Evolutionary conservation across 2,113 vertebrate species (phyloP).

Genomic region (Phrynocephalus versicolor): DNA sequence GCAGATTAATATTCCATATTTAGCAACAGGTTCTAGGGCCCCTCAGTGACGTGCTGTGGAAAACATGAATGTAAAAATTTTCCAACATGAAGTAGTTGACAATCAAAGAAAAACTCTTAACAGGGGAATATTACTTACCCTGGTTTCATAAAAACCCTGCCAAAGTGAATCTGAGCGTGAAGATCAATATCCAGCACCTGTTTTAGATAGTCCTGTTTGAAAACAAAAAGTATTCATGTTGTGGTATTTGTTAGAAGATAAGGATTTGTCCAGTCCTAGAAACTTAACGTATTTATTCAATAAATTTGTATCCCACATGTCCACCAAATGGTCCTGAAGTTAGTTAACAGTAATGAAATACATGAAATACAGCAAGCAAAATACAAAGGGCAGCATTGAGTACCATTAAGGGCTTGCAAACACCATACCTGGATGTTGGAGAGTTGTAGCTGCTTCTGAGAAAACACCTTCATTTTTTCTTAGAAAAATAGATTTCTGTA

Average conservation of each 20-base stretch:
- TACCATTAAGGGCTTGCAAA: neutral
- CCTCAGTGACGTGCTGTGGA: no score
- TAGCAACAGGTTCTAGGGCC: no score
- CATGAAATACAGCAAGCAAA: neutral
- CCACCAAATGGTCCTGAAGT: neutral
- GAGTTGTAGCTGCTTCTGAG: no score
- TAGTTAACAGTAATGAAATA: neutral
- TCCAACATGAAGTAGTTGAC: constrained; percentile 19
- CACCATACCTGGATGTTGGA: no score
- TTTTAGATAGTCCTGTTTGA: constrained; percentile 96
- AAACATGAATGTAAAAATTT: constrained; percentile 5
- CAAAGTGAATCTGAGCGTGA: constrained; percentile 99
- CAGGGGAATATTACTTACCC: constrained; percentile 82
- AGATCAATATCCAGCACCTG: constrained; percentile 99
- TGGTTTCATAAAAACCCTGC: constrained; percentile 99
- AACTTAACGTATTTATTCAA: constrained; percentile 5
- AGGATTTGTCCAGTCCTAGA: constrained; percentile 35
- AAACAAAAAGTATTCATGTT: constrained; percentile 51
- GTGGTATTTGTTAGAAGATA: constrained; percentile 42
- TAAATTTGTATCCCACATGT: neutral
- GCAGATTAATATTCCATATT: constrained; percentile 28
- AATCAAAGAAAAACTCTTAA: constrained; percentile 16
- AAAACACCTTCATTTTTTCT: no score
- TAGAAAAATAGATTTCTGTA: no score
- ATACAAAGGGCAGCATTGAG: neutral